These are phyloP conservation scores for Polydrusus cervinus DNA, from an alignment of 2,888 invertebrate genomes.

Conservation along the genomic window DNA sequence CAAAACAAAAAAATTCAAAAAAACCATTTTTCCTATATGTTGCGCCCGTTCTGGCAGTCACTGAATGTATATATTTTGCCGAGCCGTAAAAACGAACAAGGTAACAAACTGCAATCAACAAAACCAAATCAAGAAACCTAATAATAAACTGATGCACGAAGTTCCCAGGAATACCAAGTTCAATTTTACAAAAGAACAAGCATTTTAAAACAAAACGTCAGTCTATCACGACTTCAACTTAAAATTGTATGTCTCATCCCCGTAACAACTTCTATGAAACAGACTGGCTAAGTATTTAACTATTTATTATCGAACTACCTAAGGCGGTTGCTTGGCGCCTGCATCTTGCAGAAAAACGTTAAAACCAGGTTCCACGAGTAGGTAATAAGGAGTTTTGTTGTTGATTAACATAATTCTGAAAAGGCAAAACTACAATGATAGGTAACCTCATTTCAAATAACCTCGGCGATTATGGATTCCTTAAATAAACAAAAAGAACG, in stretches of 20 bases:
- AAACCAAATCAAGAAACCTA: not conserved
- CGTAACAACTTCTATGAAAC: constrained; percentile 23
- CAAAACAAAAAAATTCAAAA: no score
- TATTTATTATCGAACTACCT: constrained; percentile 17
- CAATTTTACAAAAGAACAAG: not conserved
- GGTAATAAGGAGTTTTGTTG: not conserved
- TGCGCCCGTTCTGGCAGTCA: no score
- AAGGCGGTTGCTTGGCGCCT: constrained; percentile 26
- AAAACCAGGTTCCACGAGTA: not conserved
- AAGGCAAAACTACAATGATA: no score
- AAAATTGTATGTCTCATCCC: constrained; percentile 24
- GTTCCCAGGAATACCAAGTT: not conserved
- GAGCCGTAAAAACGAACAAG: not conserved
- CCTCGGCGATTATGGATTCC: no score
- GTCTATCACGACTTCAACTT: constrained; percentile 22
- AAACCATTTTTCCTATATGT: no score
- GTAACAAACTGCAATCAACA: not conserved
- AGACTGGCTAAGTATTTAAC: constrained; percentile 23
- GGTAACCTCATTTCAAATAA: no score
- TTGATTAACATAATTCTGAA: not conserved
- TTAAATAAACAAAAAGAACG: no score
- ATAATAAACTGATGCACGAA: constrained; percentile 2
- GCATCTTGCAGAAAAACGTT: constrained; percentile 12
- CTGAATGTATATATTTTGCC: not conserved
- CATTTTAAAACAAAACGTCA: constrained; percentile 14